phyloP scores from a whole-genome alignment of 2,797 vertebrate species.

The Manis pentadactyla region DNA sequence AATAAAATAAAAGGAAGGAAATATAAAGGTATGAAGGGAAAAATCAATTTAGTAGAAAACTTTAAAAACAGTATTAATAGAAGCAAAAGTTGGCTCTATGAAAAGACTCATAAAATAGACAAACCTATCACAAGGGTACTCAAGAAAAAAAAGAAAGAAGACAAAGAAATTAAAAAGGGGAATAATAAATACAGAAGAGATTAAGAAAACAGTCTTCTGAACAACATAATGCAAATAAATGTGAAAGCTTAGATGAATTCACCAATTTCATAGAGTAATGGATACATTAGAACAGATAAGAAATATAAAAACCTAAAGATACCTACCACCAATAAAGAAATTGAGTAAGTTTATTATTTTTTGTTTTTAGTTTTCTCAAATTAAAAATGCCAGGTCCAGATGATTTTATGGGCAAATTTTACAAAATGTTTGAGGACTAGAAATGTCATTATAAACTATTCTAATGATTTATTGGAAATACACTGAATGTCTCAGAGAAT shows the following conservation, averaged over 20 bases:
- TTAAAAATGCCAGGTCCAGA: conserved; percentile 21
- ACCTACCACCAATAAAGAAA: not conserved
- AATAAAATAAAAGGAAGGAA: conserved; percentile 51
- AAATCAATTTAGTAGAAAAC: conserved; percentile 44
- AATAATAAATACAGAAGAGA: not conserved
- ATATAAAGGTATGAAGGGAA: not conserved
- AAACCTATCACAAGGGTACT: not conserved
- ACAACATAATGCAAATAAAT: not conserved
- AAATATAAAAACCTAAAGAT: conserved; percentile 9
- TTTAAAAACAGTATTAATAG: conserved; percentile 18
- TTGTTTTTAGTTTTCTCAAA: conserved; percentile 24
- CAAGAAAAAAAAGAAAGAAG: conserved; percentile 5
- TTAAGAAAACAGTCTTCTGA: conserved; percentile 36
- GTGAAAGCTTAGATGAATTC: not conserved
- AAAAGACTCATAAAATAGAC: not conserved
- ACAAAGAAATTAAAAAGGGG: not conserved
- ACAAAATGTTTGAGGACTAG: not conserved
- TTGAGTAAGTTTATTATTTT: not conserved
- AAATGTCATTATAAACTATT: conserved; percentile 28
- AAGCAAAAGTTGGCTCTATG: conserved; percentile 13
- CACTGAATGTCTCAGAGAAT: not conserved
- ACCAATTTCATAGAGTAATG: not conserved
- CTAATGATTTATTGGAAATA: conserved; percentile 4
- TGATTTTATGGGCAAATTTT: conserved; percentile 28
- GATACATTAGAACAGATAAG: not conserved